These are phyloP conservation scores for pig (Sus scrofa) DNA, from an alignment of 2,113 vertebrate species.

Conservation along the genomic window DNA sequence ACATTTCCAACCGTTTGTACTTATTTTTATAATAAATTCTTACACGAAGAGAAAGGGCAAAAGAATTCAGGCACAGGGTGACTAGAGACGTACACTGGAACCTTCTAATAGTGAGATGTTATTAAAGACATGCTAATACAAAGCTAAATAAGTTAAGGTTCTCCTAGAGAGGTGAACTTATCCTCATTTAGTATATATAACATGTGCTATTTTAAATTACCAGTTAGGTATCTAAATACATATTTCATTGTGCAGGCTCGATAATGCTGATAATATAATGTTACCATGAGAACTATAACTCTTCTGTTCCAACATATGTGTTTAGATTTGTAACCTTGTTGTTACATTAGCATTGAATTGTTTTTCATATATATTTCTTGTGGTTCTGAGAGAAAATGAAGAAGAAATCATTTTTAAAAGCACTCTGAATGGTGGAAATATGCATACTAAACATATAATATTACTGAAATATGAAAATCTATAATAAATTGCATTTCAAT, in stretches of 20 bases:
- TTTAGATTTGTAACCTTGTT: constrained; percentile 76
- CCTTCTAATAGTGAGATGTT: constrained; percentile 26
- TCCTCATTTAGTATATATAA: constrained; percentile 75
- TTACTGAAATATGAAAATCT: background rate
- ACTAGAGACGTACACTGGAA: background rate
- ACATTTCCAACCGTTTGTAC: background rate
- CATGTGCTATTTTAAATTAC: constrained; percentile 75
- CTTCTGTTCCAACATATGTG: constrained; percentile 55
- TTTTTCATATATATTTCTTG: constrained; percentile 42
- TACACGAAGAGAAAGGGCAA: background rate
- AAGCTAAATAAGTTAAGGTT: constrained; percentile 62
- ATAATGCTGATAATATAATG: constrained; percentile 64
- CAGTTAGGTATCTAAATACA: constrained; percentile 71
- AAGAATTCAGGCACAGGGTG: background rate
- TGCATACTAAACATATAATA: background rate
- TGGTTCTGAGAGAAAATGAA: constrained; percentile 9
- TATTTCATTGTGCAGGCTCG: constrained; percentile 66
- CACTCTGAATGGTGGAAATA: background rate
- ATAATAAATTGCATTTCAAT: background rate
- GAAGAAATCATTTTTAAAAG: background rate
- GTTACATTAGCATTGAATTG: constrained; percentile 50
- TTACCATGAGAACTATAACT: constrained; percentile 74
- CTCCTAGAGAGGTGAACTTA: constrained; percentile 68
- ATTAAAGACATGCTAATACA: constrained; percentile 38
- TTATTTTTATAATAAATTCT: background rate